These are phyloP conservation scores for Styela plicata DNA, from an alignment of 23 tunicate species.

Conservation along the genomic window DNA sequence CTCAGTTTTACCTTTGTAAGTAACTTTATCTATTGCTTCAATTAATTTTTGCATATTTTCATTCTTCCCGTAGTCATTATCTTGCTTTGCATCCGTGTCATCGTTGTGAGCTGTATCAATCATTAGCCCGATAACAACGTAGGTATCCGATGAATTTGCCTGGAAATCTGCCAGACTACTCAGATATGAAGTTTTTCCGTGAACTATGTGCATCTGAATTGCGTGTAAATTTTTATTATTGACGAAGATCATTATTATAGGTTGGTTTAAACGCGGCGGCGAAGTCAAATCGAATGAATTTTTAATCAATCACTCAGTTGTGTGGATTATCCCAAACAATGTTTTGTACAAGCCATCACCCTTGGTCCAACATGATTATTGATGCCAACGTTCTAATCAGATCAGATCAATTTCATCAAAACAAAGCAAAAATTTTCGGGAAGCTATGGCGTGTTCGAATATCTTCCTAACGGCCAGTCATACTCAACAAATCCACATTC, in stretches of 20 bases:
- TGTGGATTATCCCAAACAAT: too few species aligned
- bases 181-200: conserved; percentile 34
- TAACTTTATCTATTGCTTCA: conserved; percentile 6
- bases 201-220: conserved; percentile 92
- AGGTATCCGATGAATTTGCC: conserved; percentile 21
- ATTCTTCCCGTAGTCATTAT: background rate
- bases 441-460: too few species aligned
- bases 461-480: too few species aligned
- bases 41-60: conserved; percentile 17
- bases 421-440: too few species aligned
- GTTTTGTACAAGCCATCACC: too few species aligned
- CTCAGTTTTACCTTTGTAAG: conserved; percentile 49
- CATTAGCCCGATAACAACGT: conserved; percentile 62
- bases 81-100: background rate
- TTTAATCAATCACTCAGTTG: too few species aligned
- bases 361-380: too few species aligned
- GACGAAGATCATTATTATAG: background rate
- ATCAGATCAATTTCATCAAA: too few species aligned
- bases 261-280: background rate
- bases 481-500: too few species aligned
- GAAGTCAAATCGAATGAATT: too few species aligned
- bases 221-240: too few species aligned
- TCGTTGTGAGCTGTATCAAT: conserved; percentile 25
- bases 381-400: too few species aligned
- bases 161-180: background rate